phyloP scores from a whole-genome alignment of 1,140 invertebrate genomes.

The Euwallacea fornicatus region DNA sequence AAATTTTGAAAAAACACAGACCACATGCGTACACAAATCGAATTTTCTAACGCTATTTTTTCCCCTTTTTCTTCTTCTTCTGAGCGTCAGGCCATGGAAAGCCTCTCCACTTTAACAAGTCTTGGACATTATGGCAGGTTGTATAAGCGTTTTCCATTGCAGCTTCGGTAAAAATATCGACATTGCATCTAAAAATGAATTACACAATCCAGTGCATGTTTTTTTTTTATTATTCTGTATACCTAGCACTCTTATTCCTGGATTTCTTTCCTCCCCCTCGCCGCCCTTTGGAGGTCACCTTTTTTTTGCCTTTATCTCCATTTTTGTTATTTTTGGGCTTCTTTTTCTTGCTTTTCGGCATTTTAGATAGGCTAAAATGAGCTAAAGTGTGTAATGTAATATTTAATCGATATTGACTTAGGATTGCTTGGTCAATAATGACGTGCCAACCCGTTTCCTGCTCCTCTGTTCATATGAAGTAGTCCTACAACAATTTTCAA shows the following conservation, averaged over 20 bases:
- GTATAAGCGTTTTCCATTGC: conserved; percentile 88
- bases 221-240: neutral
- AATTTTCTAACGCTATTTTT: conserved; percentile 49
- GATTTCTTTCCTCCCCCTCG: conserved; percentile 60
- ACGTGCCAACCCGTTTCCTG: neutral
- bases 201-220: neutral
- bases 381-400: neutral
- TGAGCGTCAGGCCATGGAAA: conserved; percentile 81
- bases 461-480: neutral
- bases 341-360: conserved; percentile 46
- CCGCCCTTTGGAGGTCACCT: conserved; percentile 57
- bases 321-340: conserved; percentile 59
- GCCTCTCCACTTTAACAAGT: conserved; percentile 72
- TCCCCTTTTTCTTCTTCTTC: conserved; percentile 80
- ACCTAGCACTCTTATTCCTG: conserved; percentile 59
- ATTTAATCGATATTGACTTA: neutral
- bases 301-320: conserved; percentile 58
- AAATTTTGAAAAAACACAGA: neutral
- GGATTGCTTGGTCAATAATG: neutral
- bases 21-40: too few relatives aligned
- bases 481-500: neutral
- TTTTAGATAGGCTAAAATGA: neutral
- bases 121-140: conserved; percentile 85
- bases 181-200: conserved; percentile 57
- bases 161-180: conserved; percentile 80